A percentile compares a stretch with the other conserved stretches of the same genome.
Evolutionary conservation across 2,797 vertebrate genomes (phyloP).

Genomic region (Masticophis lateralis): DNA sequence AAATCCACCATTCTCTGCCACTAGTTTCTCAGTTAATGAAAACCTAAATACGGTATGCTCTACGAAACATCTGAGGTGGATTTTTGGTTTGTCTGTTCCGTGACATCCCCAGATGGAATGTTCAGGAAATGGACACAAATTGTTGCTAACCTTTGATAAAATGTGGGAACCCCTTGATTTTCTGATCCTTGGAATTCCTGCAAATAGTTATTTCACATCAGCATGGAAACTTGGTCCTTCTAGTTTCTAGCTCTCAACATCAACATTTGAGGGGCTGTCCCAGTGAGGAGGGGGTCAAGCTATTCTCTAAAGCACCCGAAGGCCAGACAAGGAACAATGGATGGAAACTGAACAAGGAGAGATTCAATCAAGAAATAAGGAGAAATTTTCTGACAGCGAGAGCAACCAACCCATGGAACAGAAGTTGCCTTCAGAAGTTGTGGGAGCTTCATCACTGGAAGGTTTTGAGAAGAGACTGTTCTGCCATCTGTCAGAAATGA

Average conservation of each 20-base stretch:
- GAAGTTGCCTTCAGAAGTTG: too few species aligned
- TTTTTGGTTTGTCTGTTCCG: conserved; percentile 72
- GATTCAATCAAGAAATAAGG: too few species aligned
- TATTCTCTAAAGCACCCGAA: too few species aligned
- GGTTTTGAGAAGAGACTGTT: too few species aligned
- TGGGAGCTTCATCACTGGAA: too few species aligned
- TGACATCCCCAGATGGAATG: conserved; percentile 71
- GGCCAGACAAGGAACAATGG: too few species aligned
- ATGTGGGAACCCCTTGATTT: neutral
- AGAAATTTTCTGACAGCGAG: too few species aligned
- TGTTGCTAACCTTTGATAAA: neutral
- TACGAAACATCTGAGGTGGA: conserved; percentile 52
- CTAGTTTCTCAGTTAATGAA: neutral
- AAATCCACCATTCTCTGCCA: neutral
- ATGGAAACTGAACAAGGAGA: too few species aligned
- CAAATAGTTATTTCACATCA: neutral
- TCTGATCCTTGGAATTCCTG: neutral
- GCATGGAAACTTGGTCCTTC: neutral
- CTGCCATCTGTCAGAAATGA: too few species aligned
- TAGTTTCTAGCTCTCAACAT: neutral
- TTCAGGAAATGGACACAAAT: neutral
- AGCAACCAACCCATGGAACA: too few species aligned
- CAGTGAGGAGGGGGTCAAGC: too few species aligned
- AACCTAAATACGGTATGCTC: neutral
- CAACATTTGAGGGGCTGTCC: too few species aligned